Evolutionary conservation across 2,888 invertebrate genomes (phyloP).

Genomic region (Hanleya hanleyi): DNA sequence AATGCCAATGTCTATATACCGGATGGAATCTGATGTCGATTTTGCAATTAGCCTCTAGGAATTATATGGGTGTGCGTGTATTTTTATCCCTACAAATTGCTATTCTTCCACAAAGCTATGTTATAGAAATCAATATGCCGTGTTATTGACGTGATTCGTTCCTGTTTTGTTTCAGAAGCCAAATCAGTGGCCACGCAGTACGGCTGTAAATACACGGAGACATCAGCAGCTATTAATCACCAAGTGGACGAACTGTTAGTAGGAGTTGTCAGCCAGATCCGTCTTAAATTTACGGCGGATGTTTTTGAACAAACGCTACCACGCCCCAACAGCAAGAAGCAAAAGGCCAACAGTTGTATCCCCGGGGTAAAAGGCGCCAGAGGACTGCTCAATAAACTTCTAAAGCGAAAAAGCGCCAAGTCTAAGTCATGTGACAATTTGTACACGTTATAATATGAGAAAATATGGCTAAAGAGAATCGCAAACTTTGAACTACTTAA

Average conservation of each 20-base stretch:
- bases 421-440: neutral
- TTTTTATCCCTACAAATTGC: no score
- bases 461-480: no score
- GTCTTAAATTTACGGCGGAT: slow-evolving; percentile 78
- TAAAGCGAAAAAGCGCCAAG: neutral
- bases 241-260: slow-evolving; percentile 96
- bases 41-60: no score
- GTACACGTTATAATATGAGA: neutral
- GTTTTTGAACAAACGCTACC: neutral
- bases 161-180: slow-evolving; percentile 51
- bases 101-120: no score
- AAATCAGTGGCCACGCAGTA: slow-evolving; percentile 67
- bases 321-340: neutral
- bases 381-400: neutral
- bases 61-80: no score
- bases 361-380: neutral
- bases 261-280: slow-evolving; percentile 91
- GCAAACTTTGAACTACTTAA: no score
- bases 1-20: no score
- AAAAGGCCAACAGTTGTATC: neutral
- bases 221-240: slow-evolving; percentile 96
- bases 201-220: slow-evolving; percentile 93
- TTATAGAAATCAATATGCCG: no score
- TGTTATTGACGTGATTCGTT: no score
- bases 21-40: no score